Evolutionary conservation across 2,888 invertebrate species (phyloP).

Genomic region (Adelognathus sp.): DNA sequence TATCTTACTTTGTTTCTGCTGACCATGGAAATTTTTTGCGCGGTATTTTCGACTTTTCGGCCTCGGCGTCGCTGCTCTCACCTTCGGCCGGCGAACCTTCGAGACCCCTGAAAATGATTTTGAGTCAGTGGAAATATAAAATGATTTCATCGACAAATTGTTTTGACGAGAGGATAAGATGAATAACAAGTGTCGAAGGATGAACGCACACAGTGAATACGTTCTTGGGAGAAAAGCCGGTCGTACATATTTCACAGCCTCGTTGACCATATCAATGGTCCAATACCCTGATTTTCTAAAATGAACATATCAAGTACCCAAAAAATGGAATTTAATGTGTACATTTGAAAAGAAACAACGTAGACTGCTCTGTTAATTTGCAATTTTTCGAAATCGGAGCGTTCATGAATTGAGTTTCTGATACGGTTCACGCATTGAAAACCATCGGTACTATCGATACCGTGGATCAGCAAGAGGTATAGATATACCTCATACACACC

Average conservation of each 20-base stretch:
- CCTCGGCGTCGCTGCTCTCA: conserved; percentile 74
- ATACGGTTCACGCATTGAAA: too few relatives aligned
- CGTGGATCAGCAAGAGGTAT: too few relatives aligned
- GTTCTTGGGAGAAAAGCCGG: conserved; percentile 75
- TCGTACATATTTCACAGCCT: conserved; percentile 9
- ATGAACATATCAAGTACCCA: conserved; percentile 34
- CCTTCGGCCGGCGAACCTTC: conserved; percentile 71
- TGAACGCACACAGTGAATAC: conserved; percentile 37
- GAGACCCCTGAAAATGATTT: conserved; percentile 72
- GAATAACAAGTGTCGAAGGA: conserved; percentile 22
- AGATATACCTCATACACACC: too few relatives aligned
- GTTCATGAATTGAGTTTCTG: too few relatives aligned
- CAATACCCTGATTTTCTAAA: too few relatives aligned
- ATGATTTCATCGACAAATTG: conserved; percentile 5
- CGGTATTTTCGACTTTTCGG: conserved; percentile 84
- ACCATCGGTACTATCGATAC: too few relatives aligned
- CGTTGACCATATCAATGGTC: neutral
- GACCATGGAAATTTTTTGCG: conserved; percentile 90
- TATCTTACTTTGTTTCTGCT: conserved; percentile 83
- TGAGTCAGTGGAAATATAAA: neutral
- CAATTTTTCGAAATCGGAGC: too few relatives aligned
- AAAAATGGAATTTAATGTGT: too few relatives aligned
- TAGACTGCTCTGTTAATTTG: too few relatives aligned
- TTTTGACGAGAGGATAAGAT: conserved; percentile 15
- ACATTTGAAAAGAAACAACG: too few relatives aligned